Conservation (phyloP, 2,888 invertebrate genomes). For the Brachycybe producta region DNA sequence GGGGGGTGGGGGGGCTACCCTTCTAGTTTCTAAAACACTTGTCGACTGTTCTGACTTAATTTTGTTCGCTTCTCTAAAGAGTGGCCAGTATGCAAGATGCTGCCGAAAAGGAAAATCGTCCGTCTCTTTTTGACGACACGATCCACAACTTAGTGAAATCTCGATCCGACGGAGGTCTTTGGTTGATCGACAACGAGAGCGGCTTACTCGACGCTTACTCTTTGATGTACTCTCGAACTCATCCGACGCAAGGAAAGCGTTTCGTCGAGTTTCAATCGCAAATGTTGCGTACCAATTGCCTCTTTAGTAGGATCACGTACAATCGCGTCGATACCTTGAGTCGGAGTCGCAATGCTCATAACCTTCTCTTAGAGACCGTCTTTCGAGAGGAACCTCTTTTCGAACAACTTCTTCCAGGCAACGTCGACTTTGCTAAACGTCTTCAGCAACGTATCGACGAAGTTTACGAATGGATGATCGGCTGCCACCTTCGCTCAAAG, state of each 20-base stretch:
- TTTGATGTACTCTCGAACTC: conserved; percentile 26
- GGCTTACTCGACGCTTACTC: conserved; percentile 34
- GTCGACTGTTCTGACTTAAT: too few species aligned
- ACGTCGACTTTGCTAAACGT: conserved; percentile 22
- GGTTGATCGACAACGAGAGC: conserved; percentile 37
- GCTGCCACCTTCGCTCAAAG: too few species aligned
- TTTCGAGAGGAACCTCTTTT: conserved; percentile 25
- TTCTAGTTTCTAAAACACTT: too few species aligned
- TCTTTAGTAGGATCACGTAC: conserved; percentile 29
- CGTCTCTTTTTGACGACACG: conserved; percentile 30
- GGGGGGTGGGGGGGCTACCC: too few species aligned
- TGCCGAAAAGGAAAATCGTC: conserved; percentile 30
- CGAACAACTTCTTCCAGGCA: conserved; percentile 19
- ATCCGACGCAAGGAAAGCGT: conserved; percentile 19
- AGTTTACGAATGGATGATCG: conserved; percentile 24
- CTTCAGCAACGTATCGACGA: conserved; percentile 25
- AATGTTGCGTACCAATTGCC: conserved; percentile 31
- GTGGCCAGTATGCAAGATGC: conserved; percentile 35
- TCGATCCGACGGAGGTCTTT: conserved; percentile 28
- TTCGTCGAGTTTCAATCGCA: conserved; percentile 30
- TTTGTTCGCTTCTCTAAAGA: conserved; percentile 25
- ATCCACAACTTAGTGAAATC: conserved; percentile 33
- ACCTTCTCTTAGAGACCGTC: conserved; percentile 23
- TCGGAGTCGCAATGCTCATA: conserved; percentile 19
- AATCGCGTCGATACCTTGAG: conserved; percentile 22